Evolutionary conservation across 2,797 vertebrate species (phyloP).

Genomic region (Alauda arvensis): DNA sequence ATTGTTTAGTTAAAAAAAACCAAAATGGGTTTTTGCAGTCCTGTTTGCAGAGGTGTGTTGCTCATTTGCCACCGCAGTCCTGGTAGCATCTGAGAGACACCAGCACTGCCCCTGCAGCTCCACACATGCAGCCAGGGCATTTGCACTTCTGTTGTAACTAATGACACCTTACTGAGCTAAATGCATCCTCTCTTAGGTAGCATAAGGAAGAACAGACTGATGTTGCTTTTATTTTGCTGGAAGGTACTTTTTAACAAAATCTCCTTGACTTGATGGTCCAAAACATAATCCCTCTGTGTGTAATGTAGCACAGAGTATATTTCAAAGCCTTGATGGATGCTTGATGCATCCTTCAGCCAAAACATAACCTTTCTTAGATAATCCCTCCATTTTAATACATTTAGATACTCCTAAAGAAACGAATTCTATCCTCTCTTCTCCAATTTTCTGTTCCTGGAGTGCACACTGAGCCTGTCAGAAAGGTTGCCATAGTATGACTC

Average conservation of each 20-base stretch:
- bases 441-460: not conserved
- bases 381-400: not conserved
- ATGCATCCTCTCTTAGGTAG: not conserved
- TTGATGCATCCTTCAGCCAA: not conserved
- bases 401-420: not conserved
- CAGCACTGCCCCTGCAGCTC: not conserved
- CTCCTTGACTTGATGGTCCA: constrained; percentile 41
- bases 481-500: not conserved
- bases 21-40: not conserved
- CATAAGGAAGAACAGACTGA: not conserved
- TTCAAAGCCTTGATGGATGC: not conserved
- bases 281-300: not conserved
- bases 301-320: not conserved
- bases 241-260: not conserved
- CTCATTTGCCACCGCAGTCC: not conserved
- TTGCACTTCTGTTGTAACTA: not conserved
- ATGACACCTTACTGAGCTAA: not conserved
- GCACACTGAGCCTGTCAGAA: not conserved
- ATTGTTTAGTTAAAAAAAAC: not conserved
- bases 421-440: not conserved
- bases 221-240: not conserved
- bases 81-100: not conserved
- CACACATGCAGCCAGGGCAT: not conserved
- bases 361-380: constrained; percentile 12
- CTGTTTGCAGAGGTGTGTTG: not conserved